Evolutionary conservation across 2,888 invertebrate genomes (phyloP), one percentile per base, ranked within the genome.

Genomic region (Tineola bisselliella): DNA sequence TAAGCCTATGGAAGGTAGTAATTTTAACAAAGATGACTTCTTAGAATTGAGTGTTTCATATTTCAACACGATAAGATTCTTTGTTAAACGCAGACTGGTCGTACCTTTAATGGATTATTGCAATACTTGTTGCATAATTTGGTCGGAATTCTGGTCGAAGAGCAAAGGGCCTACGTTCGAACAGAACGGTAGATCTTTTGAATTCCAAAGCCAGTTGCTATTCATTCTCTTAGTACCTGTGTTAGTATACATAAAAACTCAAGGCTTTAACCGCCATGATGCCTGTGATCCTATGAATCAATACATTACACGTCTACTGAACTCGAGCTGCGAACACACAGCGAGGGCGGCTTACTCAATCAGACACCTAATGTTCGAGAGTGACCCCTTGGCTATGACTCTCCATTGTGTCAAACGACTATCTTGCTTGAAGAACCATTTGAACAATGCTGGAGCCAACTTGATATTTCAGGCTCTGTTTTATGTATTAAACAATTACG

Each of bases 191-290:
- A 71, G 70, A 33, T 76, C 72, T 33, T 65, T 75, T 11, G 72
- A 87, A 31, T 79, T 91, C 62, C 89, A 90, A 66, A 89, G 90
- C 69, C 90, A 91, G 71, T 76, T 92, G 65, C 72, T 91, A 18
- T 81, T 89, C 59, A 82, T 91, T 64, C 89, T 91, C 70, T 75
- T 93, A 12, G 74, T 92, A 54, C 94, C 94, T 0, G 71, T 92
- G 31, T 72, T 90, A 31, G 70, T 76, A 10, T 84, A 84, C 62
- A 72, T 77, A 33, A 76, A 68, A 2, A 48, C 62, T 15, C 8
- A 31, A 31, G 11, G 2, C 3, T 8, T 5, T n/a, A 33, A 15
- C 13, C n/a, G 13, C 3, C 1, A 13, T 6, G 73, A 76, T 44
- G 69, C 73, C 0, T 78, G 89, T 59, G 88, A 88, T 57, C 75